phyloP scores from a whole-genome alignment of 2,888 invertebrate genomes.

The Dryobotodes eremita region DNA sequence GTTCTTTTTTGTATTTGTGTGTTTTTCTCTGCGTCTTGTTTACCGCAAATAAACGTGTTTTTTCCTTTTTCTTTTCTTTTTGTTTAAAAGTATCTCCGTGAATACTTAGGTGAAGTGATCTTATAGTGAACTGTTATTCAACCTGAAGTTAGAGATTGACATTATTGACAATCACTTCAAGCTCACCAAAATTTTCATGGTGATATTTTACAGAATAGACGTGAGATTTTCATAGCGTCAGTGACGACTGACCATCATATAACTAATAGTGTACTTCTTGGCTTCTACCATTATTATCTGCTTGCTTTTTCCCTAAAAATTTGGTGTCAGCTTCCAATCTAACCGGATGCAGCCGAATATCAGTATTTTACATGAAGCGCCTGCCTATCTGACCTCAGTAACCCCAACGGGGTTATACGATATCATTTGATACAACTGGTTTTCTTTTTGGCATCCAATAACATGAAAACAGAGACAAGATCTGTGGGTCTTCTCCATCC shows the following conservation, averaged over 20 bases:
- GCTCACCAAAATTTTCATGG: not conserved
- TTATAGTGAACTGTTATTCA: not conserved
- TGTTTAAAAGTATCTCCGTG: not conserved
- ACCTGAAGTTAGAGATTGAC: not conserved
- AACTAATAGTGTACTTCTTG: not conserved
- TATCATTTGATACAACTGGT: not conserved
- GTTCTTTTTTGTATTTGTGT: too few species aligned
- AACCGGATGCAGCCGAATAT: not conserved
- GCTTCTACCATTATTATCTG: not conserved
- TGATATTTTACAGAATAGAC: not conserved
- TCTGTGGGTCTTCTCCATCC: slow-evolving; percentile 29
- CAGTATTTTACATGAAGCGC: not conserved
- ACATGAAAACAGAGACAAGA: not conserved
- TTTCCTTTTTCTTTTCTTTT: too few species aligned
- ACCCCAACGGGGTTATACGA: not conserved
- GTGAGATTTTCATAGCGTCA: not conserved
- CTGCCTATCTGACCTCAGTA: not conserved
- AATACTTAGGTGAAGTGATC: not conserved
- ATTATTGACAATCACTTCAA: not conserved
- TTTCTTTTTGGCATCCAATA: not conserved
- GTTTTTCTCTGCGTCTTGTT: too few species aligned
- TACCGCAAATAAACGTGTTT: too few species aligned
- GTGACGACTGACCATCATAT: not conserved
- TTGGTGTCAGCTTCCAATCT: not conserved
- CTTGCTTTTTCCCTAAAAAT: not conserved